Base-by-base conservation (phyloP, 2,113 vertebrate species). In the Gnathonemus longibarbis region DNA sequence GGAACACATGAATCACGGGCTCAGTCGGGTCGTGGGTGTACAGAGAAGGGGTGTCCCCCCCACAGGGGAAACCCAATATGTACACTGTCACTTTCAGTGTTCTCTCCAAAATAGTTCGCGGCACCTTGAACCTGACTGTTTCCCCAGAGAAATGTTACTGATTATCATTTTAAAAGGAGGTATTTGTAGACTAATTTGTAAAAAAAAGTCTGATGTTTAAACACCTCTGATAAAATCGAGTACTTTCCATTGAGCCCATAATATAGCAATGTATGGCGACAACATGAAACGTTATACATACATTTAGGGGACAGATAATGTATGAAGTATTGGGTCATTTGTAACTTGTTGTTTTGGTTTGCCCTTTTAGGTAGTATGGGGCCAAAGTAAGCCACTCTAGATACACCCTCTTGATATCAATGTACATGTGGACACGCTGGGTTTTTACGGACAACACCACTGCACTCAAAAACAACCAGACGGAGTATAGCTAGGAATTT, bases 11-110 rank as follows among this genome's bases (percentile, higher is more conserved):
- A 92, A 77, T 93, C 92, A 93, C 42, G 9, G 77, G 62, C 83
- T 85, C 84, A 89, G 90, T 89, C 90, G 88, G 27, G n/a, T 89
- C 90, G 93, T 93, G 93, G 52, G 94, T 89, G 84, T 31, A 66
- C 39, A 93, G 86, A 94, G 92, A 91, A 83, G 93, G 95, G 90
- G 93, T 93, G 93, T 95, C 94, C 95, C 85, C 85, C 95, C 94
- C 93, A 86, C 90, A 91, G 93, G 94, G 95, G 92, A 91, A 92
- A 52, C 92, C 90, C 90, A 74, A 84, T n/a, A 7, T 50, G 62
- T 87, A 15, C 70, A 88, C 91, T 93, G 48, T 56, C 52, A 19
- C 80, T 83, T 56, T 80, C 21, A 8, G n/a, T 19, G 27, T 50
- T 52, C 5, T 50, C 48, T 52, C 49, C 70, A 53, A 46, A 49